Evolutionary conservation across 1,140 invertebrate genomes (phyloP), one percentile per base, ranked within the genome.

Genomic region (Saccostrea cuccullata): DNA sequence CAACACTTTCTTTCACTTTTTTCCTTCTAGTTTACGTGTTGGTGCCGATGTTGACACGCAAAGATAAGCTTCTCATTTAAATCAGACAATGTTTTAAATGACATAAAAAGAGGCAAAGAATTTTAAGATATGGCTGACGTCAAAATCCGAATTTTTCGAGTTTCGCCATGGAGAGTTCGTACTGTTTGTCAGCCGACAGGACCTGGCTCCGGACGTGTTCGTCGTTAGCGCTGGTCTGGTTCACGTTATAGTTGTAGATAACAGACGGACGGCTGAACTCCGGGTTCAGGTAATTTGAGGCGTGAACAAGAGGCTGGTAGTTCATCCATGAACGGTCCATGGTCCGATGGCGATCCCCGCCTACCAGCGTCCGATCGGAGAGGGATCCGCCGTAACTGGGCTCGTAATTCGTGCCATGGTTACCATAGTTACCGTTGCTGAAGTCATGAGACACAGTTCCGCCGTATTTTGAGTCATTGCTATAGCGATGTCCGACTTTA

Each of bases 191-290:
- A 13, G 93, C 92, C 58, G 92, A 90, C 20, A 92, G 15, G n/a
- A 93, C 85, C 47, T 87, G 47, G 17, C 86, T 70, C 40, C 56
- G 88, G 23, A 92, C 88, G 55, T 89, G 88, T 13, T 90, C 77
- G 3, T 83, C 70, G 3, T 86, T 58, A 20, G 77, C 64, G 17
- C 87, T 55, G 36, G 86, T 82, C 40, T 82, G 84, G n/a, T 89
- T 89, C 60, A 87, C 83, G 3, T 87, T 36, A 55, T 90, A 86
- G 55, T 89, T 86, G 20, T 91, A 83, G 23, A 92, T 55, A 55
- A 90, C 60, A n/a, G 85, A 40, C 5, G 92, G 92, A 13, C 93
- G 88, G 83, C 92, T 93, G 67, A 93, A 93, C 88, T 93, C 93
- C 15, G 92, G 89, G 84, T 93, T 93, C 3, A 93, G 82, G 70